Evolutionary conservation across 2,113 vertebrate genomes (phyloP), one percentile per base, ranked within the genome.

Genomic region (Channa maculata): DNA sequence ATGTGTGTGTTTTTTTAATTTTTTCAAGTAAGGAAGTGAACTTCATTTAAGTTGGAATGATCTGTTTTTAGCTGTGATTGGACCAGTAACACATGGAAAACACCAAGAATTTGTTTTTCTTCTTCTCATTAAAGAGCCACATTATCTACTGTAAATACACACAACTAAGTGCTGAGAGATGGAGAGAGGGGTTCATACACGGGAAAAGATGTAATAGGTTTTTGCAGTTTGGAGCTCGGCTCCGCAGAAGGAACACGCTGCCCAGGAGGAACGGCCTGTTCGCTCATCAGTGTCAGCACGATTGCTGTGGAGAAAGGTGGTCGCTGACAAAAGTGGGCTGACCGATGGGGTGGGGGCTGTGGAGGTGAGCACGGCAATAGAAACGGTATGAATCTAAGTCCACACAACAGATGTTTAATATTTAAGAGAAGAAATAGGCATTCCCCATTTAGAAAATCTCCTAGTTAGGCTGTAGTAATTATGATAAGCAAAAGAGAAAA

Each of bases 221-320:
- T 51, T 46, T 76, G 75, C 12, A n/a, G 54, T 36, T 24, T 59
- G 46, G 55, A 68, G 76, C 72, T 70, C 5, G 0, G 70, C 58
- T 77, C 43, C 41, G 67, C 64, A 59, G 67, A 86, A 6, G 24
- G 52, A 45, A 59, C 11, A 5, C 11, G 61, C 34, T 65, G 61
- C 37, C 6, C 50, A 43, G 59, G 65, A 78, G 13, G 62, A 85
- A 71, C 45, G 50, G 46, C 41, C 71, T 38, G 65, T 44, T 59
- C 10, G n/a, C 78, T 77, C 65, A 53, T 76, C 57, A 71, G 65
- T 45, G 63, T 70, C 65, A 12, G 65, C 62, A 53, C 63, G 37
- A 39, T 15, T 24, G 58, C 67, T 46, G 65, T 41, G 43, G 52
- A 78, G 43, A 12, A 78, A 70, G 69, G 11, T 24, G 24, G 24